These are phyloP conservation scores for Pogonognathellus flavescens DNA, from an alignment of 1,140 invertebrate genomes.

Conservation along the genomic window DNA sequence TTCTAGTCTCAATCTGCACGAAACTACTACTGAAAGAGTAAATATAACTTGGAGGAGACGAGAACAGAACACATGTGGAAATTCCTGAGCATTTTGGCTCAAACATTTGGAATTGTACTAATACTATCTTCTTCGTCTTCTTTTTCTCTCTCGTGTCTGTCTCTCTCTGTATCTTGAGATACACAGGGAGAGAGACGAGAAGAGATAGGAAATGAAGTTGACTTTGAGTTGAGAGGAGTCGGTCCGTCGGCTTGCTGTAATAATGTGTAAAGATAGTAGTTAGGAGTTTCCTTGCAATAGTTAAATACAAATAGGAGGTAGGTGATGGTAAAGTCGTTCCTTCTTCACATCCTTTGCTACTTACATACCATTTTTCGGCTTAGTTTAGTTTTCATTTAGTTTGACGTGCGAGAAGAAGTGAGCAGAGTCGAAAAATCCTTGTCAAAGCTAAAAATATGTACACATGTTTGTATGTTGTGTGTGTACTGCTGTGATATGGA, in stretches of 20 bases:
- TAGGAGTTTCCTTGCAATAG: too few species aligned
- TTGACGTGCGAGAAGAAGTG: slow-evolving; percentile 28
- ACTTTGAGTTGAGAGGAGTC: not conserved
- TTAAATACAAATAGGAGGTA: not conserved
- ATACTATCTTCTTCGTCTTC: too few species aligned
- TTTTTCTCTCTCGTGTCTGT: too few species aligned
- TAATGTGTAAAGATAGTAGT: not conserved
- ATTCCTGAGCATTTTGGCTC: slow-evolving; percentile 44
- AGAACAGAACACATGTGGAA: slow-evolving; percentile 43
- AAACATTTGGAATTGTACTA: slow-evolving; percentile 39
- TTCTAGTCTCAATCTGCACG: not conserved
- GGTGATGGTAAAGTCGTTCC: slow-evolving; percentile 16
- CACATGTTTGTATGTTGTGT: slow-evolving; percentile 44
- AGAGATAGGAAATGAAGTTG: not conserved
- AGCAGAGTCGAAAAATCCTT: slow-evolving; percentile 37
- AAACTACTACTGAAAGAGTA: not conserved
- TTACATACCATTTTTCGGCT: slow-evolving; percentile 1
- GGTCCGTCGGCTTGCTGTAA: not conserved
- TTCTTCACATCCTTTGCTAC: not conserved
- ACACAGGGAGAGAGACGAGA: not conserved
- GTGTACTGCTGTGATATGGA: slow-evolving; percentile 42
- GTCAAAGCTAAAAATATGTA: slow-evolving; percentile 50
- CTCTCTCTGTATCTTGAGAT: too few species aligned
- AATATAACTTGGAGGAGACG: slow-evolving; percentile 29
- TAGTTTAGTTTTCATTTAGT: slow-evolving; percentile 28